Base-by-base conservation (phyloP, 2,797 vertebrate genomes). In the Diplodus puntazzo region DNA sequence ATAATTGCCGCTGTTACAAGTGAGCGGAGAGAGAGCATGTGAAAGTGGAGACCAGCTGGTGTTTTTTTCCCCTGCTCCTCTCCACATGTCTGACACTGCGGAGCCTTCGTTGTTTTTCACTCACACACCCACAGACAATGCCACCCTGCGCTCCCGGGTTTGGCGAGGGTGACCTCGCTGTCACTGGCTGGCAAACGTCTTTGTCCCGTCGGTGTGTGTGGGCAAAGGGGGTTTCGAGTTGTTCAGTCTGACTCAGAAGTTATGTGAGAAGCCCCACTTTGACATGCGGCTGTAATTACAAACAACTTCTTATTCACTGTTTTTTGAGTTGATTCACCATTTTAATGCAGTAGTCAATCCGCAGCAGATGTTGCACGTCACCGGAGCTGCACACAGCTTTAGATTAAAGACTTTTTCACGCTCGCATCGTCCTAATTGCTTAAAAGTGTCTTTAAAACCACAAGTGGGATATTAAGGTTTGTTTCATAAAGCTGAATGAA, bases 1-100 rank as follows among this genome's bases (percentile, higher is more conserved):
- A 92, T 94, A 94, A 96, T 48, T 93, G 94, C 92, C 91, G 94
- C 89, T 87, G 92, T 82, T 93, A 91, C 89, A 90, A 93, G 92
- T 92, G 80, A 91, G 81, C 52, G 85, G 85, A 79, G 34, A 34
- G 34, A 34, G 92, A 89, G 90, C 86, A 91, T 74, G 92, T 94
- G 92, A 93, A 92, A 95, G 87, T 92, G 87, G 83, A 92, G 89
- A 88, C 74, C 89, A 92, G 94, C 85, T 90, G 92, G 89, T 91
- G 88, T 90, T 83, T 94, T 91, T 92, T 91, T 89, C 88, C 88
- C 89, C 89, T 84, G 88, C 80, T 89, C 69, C 82, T 89, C 84
- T 92, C 89, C 92, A 79, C 89, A 91, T 94, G 94, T 89, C 92
- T 84, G 87, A 90, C 93, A 92, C 82, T 79, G 83, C 69, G 88